Conservation (phyloP, 1,140 invertebrate genomes). For the Muscidifurax raptorellus region DNA sequence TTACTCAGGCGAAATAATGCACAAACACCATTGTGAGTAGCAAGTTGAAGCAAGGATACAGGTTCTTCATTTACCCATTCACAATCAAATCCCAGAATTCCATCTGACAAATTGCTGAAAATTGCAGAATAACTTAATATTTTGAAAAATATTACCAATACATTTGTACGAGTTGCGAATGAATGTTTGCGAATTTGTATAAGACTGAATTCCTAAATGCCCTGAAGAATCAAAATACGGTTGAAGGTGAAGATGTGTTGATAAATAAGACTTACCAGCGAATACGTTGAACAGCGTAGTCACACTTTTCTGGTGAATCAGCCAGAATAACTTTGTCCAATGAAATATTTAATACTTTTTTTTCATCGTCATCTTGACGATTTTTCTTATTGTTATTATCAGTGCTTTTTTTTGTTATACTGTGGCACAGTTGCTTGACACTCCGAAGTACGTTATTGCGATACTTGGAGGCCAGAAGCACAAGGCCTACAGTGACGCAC, state of each 20-base stretch:
- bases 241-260: conserved; percentile 44
- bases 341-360: conserved; percentile 58
- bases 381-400: conserved; percentile 46
- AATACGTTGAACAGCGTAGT: conserved; percentile 72
- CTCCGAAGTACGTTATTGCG: conserved; percentile 69
- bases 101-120: conserved; percentile 66
- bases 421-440: conserved; percentile 67
- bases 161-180: too few relatives aligned
- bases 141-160: conserved; percentile 14
- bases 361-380: conserved; percentile 39
- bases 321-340: conserved; percentile 69
- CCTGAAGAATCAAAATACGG: not conserved
- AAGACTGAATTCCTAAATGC: conserved; percentile 19
- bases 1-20: conserved; percentile 79
- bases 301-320: conserved; percentile 70
- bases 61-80: conserved; percentile 81
- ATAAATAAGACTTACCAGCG: conserved; percentile 62
- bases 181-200: not conserved
- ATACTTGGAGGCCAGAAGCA: conserved; percentile 71
- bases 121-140: conserved; percentile 39
- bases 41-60: conserved; percentile 81
- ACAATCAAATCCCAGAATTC: conserved; percentile 82
- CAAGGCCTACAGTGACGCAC: conserved; percentile 69
- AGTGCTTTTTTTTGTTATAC: conserved; percentile 56
- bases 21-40: conserved; percentile 79